Evolutionary conservation across 2,888 invertebrate species (phyloP).

Genomic region (Pherbina coryleti): DNA sequence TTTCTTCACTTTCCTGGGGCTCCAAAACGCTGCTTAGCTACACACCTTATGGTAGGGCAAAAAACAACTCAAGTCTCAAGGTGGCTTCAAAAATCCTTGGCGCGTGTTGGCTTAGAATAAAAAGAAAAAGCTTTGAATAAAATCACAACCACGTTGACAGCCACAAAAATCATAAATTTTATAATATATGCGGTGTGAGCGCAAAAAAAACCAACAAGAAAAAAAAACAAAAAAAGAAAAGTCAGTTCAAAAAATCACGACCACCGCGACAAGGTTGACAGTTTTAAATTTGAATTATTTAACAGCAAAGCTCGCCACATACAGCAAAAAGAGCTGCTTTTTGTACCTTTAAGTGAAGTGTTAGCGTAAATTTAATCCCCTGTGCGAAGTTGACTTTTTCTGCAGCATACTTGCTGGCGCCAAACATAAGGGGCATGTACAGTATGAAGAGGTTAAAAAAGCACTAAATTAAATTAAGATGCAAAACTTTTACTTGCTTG

Average conservation of each 20-base stretch:
- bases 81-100: neutral
- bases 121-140: slow-evolving; percentile 35
- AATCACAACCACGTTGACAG: slow-evolving; percentile 35
- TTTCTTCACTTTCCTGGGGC: neutral
- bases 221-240: neutral
- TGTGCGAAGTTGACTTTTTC: neutral
- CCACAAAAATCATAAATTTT: slow-evolving; percentile 44
- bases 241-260: neutral
- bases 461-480: slow-evolving; percentile 32
- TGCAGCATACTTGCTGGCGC: slow-evolving; percentile 1
- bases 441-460: neutral
- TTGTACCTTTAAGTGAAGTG: slow-evolving; percentile 11
- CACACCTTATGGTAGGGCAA: neutral
- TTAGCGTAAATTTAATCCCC: slow-evolving; percentile 7
- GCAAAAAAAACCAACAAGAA: neutral
- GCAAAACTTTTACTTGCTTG: neutral
- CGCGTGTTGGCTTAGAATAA: neutral
- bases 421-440: neutral
- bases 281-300: slow-evolving; percentile 46
- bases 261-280: slow-evolving; percentile 19
- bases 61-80: neutral
- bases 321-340: neutral
- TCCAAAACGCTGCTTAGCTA: neutral
- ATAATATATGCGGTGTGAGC: slow-evolving; percentile 29
- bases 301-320: slow-evolving; percentile 32